These are phyloP conservation scores for Silurus aristotelis DNA, from an alignment of 2,797 vertebrate genomes.

Conservation along the genomic window DNA sequence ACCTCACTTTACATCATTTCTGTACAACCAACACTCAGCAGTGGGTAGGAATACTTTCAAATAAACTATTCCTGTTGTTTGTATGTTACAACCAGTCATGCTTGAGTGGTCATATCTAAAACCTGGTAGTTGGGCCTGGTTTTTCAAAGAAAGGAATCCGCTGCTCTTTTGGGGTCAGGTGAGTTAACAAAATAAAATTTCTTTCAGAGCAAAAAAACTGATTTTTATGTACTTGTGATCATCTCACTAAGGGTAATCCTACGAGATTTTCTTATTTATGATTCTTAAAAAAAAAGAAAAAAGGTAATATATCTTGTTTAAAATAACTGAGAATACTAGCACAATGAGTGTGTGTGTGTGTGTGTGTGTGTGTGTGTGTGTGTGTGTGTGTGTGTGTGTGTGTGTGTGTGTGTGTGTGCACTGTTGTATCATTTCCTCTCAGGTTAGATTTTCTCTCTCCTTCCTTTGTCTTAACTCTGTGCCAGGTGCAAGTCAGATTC, in stretches of 20 bases:
- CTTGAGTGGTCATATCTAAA: slow-evolving; percentile 30
- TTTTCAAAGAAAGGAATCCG: neutral
- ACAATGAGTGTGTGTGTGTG: neutral
- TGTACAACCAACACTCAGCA: slow-evolving; percentile 12
- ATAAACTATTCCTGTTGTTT: slow-evolving; percentile 38
- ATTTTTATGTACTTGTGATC: neutral
- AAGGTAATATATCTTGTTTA: too few relatives aligned
- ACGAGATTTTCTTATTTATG: neutral
- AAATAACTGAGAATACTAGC: neutral
- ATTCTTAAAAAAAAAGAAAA: too few relatives aligned
- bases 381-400: neutral
- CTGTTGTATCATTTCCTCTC: neutral
- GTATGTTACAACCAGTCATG: slow-evolving; percentile 30
- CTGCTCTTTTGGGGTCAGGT: slow-evolving; percentile 24
- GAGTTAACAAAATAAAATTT: slow-evolving; percentile 1
- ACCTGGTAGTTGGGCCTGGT: slow-evolving; percentile 15
- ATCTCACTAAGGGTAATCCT: neutral
- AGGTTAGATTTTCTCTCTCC: neutral
- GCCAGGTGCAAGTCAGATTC: neutral
- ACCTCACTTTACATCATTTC: slow-evolving; percentile 35
- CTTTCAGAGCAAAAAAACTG: neutral
- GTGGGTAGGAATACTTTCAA: slow-evolving; percentile 32
- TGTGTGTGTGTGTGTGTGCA: neutral
- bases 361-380: neutral
- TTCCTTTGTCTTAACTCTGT: neutral